These are phyloP conservation scores for Anas platyrhynchos DNA, from an alignment of 2,113 vertebrate genomes.

Conservation along the genomic window DNA sequence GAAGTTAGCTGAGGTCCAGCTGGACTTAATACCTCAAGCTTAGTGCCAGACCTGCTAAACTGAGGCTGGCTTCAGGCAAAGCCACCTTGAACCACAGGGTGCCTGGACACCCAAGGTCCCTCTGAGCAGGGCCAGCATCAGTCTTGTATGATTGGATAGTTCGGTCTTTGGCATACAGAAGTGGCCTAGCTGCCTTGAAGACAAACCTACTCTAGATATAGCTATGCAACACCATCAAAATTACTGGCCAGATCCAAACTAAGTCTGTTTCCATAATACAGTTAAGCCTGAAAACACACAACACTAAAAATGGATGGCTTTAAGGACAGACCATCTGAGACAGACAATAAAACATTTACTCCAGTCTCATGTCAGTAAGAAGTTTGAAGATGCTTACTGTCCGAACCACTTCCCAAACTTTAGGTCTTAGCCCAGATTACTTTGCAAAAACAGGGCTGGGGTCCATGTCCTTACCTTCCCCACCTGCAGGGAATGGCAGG, in stretches of 20 bases:
- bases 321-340: neutral
- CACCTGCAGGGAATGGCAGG: accelerated
- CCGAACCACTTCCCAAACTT: neutral
- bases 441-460: neutral
- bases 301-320: neutral
- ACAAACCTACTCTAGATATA: neutral
- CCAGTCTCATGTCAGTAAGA: neutral
- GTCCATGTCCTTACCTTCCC: neutral
- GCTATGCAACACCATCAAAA: neutral
- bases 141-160: neutral
- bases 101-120: neutral
- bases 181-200: neutral
- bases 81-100: neutral
- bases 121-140: neutral
- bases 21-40: neutral
- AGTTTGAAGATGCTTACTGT: neutral
- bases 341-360: neutral
- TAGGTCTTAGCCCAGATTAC: neutral
- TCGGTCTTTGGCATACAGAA: neutral
- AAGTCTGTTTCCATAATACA: neutral
- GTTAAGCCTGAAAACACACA: neutral
- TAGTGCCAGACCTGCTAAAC: constrained; percentile 10
- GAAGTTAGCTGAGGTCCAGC: neutral
- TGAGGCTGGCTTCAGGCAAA: neutral
- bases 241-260: neutral